These are phyloP conservation scores for Meleagris gallopavo DNA, from an alignment of 2,113 vertebrate genomes.

Conservation along the genomic window DNA sequence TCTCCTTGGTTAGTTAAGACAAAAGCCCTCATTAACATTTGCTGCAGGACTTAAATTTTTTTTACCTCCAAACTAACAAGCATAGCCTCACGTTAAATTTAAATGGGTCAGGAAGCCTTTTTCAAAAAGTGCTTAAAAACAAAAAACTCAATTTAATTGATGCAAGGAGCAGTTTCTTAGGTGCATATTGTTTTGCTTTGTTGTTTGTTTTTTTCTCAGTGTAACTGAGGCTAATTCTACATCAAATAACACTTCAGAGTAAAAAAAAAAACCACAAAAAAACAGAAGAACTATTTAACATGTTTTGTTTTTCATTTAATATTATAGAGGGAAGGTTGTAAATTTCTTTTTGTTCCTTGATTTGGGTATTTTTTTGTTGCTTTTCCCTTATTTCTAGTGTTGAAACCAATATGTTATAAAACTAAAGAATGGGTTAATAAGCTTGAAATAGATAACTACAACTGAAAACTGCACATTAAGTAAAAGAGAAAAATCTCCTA, in stretches of 20 bases:
- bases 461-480: constrained; percentile 87
- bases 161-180: constrained; percentile 80
- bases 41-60: constrained; percentile 87
- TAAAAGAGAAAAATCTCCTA: constrained; percentile 83
- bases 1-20: constrained; percentile 87
- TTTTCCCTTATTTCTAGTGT: constrained; percentile 77
- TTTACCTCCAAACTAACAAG: constrained; percentile 89
- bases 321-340: constrained; percentile 77
- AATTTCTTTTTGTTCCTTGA: constrained; percentile 68
- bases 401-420: constrained; percentile 83
- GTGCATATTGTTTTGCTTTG: constrained; percentile 80
- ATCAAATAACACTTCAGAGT: constrained; percentile 83
- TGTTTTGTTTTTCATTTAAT: constrained; percentile 80
- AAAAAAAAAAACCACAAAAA: constrained; percentile 63
- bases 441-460: constrained; percentile 93
- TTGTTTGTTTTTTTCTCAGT: constrained; percentile 84
- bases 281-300: constrained; percentile 83
- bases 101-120: constrained; percentile 81
- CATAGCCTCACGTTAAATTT: constrained; percentile 81
- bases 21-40: constrained; percentile 86
- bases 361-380: constrained; percentile 68
- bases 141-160: constrained; percentile 83
- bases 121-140: constrained; percentile 75
- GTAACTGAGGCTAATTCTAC: constrained; percentile 91
- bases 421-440: constrained; percentile 93